Base-by-base conservation (phyloP, 2,888 invertebrate species). In the Caenorhabditis plicata region DNA sequence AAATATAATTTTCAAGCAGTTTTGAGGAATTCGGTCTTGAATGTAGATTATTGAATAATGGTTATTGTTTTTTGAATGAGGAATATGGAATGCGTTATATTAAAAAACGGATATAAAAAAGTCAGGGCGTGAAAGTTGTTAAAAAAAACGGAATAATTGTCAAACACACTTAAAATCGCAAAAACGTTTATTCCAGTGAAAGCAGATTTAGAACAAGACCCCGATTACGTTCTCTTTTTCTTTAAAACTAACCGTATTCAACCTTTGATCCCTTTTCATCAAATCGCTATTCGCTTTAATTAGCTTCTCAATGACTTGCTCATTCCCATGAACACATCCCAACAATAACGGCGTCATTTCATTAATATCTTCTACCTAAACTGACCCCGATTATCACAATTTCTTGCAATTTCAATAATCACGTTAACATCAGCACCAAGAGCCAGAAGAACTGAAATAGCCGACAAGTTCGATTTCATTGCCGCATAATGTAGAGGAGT, bases 251-350 rank as follows among this genome's bases (percentile, higher is more conserved):
- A n/a, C 52, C 0, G 55, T 62, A 29, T 61, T 61, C 25, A 48
- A 25, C 4, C 54, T 38, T 19, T 40, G 51, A 47, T 61, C 61
- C 27, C 47, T 29, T 22, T 52, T 52, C 15, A 48, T 95, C 82
- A 95, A 92, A 81, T 92, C 90, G 48, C 94, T 95, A 13, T 54
- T 55, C 7, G 57, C 54, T 13, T 67, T 89, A 9, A 96, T 86
- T 51, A 96, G 86, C 48, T 94, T 85, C 33, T 91, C 91, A 11
- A 95, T 94, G 92, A 95, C 94, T 83, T 94, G 94, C 27, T 54
- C 36, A 3, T 52, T 44, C 46, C 71, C 71, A 33, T 71, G 64
- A 25, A 64, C 56, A 44, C 71, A 71, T 8, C 61, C 60, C 3
- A 63, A 50, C 15, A 71, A 46, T 0, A 71, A 47, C 23, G 71